These are phyloP conservation scores for Ophion ventricosus DNA, from an alignment of 2,888 invertebrate genomes.

Conservation along the genomic window DNA sequence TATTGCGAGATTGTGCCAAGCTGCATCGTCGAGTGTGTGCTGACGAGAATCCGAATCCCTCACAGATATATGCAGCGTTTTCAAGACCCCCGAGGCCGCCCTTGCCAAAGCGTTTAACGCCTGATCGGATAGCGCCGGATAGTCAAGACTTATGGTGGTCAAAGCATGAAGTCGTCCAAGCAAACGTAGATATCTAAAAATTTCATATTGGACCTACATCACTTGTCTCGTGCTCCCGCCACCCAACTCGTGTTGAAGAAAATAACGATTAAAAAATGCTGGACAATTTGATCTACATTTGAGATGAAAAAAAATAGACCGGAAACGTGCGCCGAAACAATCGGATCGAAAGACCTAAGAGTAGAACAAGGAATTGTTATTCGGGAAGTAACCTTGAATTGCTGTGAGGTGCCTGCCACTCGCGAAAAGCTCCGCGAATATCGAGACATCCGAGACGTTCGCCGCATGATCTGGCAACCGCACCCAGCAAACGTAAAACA, in stretches of 20 bases:
- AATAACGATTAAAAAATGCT: background rate
- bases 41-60: conserved; percentile 83
- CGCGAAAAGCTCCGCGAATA: conserved; percentile 83
- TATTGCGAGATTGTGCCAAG: conserved; percentile 82
- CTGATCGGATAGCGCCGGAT: conserved; percentile 83
- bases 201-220: background rate
- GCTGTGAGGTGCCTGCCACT: conserved; percentile 81
- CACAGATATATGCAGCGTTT: conserved; percentile 81
- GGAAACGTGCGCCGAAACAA: conserved; percentile 68
- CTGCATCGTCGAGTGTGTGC: conserved; percentile 80
- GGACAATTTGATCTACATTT: background rate
- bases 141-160: conserved; percentile 82
- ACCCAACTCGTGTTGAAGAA: no score
- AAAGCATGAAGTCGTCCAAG: conserved; percentile 82
- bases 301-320: conserved; percentile 55
- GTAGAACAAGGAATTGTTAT: conserved; percentile 2
- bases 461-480: conserved; percentile 79
- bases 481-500: conserved; percentile 82
- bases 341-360: background rate
- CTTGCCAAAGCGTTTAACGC: conserved; percentile 82
- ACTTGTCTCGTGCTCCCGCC: background rate
- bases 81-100: conserved; percentile 80
- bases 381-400: conserved; percentile 76
- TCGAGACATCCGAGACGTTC: conserved; percentile 81
- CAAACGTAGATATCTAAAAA: conserved; percentile 77